These are phyloP conservation scores for Arenicola marina DNA, from an alignment of 2,888 invertebrate species.

Conservation along the genomic window DNA sequence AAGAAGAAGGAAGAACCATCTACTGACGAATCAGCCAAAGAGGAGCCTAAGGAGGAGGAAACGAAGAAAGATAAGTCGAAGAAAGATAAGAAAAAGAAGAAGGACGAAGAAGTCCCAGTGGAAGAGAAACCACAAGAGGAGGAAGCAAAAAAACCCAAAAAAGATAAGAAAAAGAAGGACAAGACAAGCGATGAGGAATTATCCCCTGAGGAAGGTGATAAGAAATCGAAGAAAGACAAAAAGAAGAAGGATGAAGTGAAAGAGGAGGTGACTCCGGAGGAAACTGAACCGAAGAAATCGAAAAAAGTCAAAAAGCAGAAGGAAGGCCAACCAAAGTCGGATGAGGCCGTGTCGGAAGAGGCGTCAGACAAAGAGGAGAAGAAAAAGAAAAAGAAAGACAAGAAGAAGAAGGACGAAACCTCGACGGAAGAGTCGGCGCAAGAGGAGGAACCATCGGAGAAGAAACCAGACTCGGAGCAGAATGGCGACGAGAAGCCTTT, in stretches of 20 bases:
- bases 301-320: not conserved
- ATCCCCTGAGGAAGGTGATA: not conserved
- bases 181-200: not conserved
- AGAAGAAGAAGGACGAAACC: not conserved
- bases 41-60: not conserved
- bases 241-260: not conserved
- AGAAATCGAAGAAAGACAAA: not conserved
- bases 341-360: not conserved
- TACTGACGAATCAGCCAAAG: not conserved
- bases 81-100: slow-evolving; percentile 5
- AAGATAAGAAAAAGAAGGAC: not conserved
- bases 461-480: no score
- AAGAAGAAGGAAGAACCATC: not conserved
- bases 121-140: not conserved
- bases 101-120: not conserved
- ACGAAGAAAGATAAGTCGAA: not conserved
- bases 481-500: no score
- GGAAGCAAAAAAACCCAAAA: not conserved
- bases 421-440: no score
- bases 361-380: not conserved
- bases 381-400: slow-evolving; percentile 3
- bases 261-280: not conserved
- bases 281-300: not conserved
- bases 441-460: no score
- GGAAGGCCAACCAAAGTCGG: no score